Evolutionary conservation across 2,888 invertebrate species (phyloP).

Genomic region (Cataglyphis cursor): DNA sequence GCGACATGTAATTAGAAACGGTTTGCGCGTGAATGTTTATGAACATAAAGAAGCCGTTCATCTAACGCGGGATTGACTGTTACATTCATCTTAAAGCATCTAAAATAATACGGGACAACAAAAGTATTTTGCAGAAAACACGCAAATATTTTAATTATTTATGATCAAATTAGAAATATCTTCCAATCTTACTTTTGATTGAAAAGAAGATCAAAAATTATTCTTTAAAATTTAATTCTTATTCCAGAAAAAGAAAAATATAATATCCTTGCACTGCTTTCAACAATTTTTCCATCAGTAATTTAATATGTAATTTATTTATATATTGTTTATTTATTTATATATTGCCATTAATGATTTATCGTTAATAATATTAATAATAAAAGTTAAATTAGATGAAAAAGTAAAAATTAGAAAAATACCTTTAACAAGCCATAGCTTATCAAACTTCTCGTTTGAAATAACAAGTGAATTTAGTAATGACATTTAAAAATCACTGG

Average conservation of each 20-base stretch:
- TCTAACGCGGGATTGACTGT: constrained; percentile 36
- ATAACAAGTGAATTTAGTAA: not conserved
- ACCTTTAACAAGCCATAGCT: not conserved
- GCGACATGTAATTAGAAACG: constrained; percentile 65
- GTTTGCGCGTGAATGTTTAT: constrained; percentile 46
- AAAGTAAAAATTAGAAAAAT: not conserved
- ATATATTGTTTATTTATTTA: not conserved
- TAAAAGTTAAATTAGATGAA: not conserved
- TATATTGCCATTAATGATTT: not conserved
- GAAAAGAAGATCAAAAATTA: not conserved
- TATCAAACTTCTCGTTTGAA: not conserved
- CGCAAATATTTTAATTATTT: not conserved
- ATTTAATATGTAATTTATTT: not conserved
- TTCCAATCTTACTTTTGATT: not conserved
- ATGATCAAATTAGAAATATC: not conserved
- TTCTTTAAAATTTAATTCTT: not conserved
- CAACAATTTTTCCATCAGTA: not conserved
- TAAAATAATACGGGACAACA: not conserved
- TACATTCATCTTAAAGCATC: constrained; percentile 29
- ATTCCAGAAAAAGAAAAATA: not conserved
- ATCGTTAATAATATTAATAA: not conserved
- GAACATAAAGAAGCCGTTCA: constrained; percentile 54
- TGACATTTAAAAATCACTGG: not conserved
- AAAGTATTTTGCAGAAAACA: not conserved
- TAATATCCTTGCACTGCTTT: not conserved